These are phyloP conservation scores for Watsonalla cultraria DNA, from an alignment of 2,888 invertebrate genomes.

Conservation along the genomic window DNA sequence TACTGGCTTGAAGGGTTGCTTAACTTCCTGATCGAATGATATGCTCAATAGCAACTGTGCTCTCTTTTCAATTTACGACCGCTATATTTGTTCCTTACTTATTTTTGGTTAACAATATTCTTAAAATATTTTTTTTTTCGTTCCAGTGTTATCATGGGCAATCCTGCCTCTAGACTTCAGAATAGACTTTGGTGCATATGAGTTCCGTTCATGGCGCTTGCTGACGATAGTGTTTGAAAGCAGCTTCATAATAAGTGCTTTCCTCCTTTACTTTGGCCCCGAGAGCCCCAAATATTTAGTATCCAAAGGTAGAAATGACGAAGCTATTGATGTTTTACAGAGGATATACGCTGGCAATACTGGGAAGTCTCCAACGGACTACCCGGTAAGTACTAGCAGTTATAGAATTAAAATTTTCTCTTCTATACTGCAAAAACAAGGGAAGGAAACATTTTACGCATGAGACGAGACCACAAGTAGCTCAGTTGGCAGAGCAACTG, in stretches of 20 bases:
- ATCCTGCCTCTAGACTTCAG: constrained; percentile 71
- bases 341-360: constrained; percentile 57
- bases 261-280: constrained; percentile 66
- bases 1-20: too few species aligned
- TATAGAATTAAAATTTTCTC: not conserved
- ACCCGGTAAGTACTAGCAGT: constrained; percentile 32
- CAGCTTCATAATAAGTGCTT: constrained; percentile 63
- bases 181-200: constrained; percentile 42
- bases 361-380: constrained; percentile 24
- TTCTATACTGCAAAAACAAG: too few species aligned
- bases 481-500: too few species aligned
- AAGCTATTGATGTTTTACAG: constrained; percentile 74
- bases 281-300: constrained; percentile 82
- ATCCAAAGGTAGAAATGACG: constrained; percentile 70
- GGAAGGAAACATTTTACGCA: too few species aligned
- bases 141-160: constrained; percentile 40
- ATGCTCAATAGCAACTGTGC: too few species aligned
- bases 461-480: too few species aligned
- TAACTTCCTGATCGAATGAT: too few species aligned
- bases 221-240: constrained; percentile 77
- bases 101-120: too few species aligned
- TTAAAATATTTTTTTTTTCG: not conserved
- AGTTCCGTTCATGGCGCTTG: constrained; percentile 82
- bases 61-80: too few species aligned
- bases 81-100: too few species aligned